Evolutionary conservation across 2,888 invertebrate genomes (phyloP).

Genomic region (Acrobasis suavella): DNA sequence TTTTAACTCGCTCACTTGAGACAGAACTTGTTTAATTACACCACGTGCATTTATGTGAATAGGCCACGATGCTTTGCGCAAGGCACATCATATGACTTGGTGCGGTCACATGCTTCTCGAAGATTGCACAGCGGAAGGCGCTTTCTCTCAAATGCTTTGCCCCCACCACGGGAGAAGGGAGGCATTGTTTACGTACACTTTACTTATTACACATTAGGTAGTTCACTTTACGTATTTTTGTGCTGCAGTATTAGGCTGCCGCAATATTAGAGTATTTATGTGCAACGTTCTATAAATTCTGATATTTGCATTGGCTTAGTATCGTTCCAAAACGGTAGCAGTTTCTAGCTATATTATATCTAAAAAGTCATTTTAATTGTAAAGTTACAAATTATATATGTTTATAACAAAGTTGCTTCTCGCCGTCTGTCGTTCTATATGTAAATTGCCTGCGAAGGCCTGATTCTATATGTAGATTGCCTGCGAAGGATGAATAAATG

Average conservation of each 20-base stretch:
- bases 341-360: too few species aligned
- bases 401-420: too few species aligned
- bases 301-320: background rate
- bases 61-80: slow-evolving; percentile 14
- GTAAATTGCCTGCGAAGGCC: too few species aligned
- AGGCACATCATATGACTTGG: slow-evolving; percentile 12
- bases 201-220: too few species aligned
- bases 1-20: background rate
- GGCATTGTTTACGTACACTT: slow-evolving; percentile 8
- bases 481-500: too few species aligned
- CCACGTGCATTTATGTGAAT: slow-evolving; percentile 10
- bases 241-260: background rate
- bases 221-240: background rate
- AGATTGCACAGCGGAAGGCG: slow-evolving; percentile 12
- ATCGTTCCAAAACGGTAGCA: too few species aligned
- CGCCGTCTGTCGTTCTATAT: too few species aligned
- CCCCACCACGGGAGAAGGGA: slow-evolving; percentile 3
- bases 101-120: slow-evolving; percentile 15
- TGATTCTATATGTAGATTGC: too few species aligned
- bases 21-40: slow-evolving; percentile 10
- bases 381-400: too few species aligned
- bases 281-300: background rate
- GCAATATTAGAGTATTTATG: background rate
- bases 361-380: too few species aligned
- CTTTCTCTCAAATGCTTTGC: slow-evolving; percentile 10